These are phyloP conservation scores for Xiphophorus hellerii DNA, from an alignment of 2,113 vertebrate species.

Conservation along the genomic window DNA sequence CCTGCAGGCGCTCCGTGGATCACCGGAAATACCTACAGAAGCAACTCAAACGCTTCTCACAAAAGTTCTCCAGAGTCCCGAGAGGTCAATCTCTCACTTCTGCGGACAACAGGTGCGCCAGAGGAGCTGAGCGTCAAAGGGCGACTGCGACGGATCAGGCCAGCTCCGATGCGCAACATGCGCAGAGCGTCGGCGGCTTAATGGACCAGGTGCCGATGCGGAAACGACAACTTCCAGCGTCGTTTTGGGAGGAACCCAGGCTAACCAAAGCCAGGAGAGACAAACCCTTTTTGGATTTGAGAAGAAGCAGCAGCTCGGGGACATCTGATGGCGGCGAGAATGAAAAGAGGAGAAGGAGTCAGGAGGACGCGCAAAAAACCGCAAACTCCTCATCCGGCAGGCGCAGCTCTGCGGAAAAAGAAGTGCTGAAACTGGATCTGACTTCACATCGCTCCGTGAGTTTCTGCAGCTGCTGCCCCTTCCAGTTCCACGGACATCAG, in stretches of 20 bases:
- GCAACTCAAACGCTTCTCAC: constrained; percentile 96
- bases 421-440: constrained; percentile 77
- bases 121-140: constrained; percentile 52
- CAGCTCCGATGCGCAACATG: constrained; percentile 34
- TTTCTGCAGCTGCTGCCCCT: constrained; percentile 88
- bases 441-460: constrained; percentile 75
- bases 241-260: constrained; percentile 96
- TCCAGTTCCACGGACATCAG: constrained; percentile 89
- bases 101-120: constrained; percentile 70
- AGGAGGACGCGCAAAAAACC: constrained; percentile 51
- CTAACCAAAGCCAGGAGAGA: constrained; percentile 73
- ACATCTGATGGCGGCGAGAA: constrained; percentile 63
- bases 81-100: constrained; percentile 83
- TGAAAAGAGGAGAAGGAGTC: constrained; percentile 80
- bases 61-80: constrained; percentile 90
- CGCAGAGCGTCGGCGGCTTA: constrained; percentile 53
- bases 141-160: constrained; percentile 60
- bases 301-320: constrained; percentile 40
- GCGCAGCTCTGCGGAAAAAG: constrained; percentile 72
- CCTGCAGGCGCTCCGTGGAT: constrained; percentile 95
- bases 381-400: constrained; percentile 50
- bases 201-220: constrained; percentile 93
- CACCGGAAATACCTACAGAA: constrained; percentile 98
- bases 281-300: constrained; percentile 62
- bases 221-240: constrained; percentile 94